Base-by-base conservation (phyloP, 2,888 invertebrate species). In the Apotomis capreana region DNA sequence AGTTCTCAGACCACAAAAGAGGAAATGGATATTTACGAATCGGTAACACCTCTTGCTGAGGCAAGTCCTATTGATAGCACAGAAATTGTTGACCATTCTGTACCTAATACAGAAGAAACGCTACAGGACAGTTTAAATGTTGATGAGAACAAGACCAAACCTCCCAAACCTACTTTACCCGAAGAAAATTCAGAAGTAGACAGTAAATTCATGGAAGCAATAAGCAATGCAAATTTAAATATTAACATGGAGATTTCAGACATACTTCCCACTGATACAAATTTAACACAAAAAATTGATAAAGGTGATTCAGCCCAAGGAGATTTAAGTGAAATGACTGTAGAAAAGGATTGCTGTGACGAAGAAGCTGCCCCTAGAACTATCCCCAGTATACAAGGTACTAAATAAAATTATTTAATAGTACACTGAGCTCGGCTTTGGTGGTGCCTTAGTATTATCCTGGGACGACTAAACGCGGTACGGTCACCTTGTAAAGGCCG, bases 201-300 rank as follows among this genome's bases (percentile, higher is more conserved):
- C 12, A 59, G 52, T 3, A 5, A 13, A 36, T 4, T 57, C 4
- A 55, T 57, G 49, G 12, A 62, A 64, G 5, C 44, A 10, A 69
- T 69, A n/a, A 69, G 55, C 15, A 70, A 70, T 15, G 54, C 54
- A 13, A 65, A 49, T 65, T 54, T 54, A n/a, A 60, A 65, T 6
- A 61, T 61, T 10, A 55, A 54, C 54, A 54, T 54, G 59, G 65
- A 65, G 10, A 64, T 58, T 13, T 10, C 58, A 6, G 58, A 70
- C 40, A 26, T 59, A 58, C 52, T 59, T 9, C 52, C 36, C 9
- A 65, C 13, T 54, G 60, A 54, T 65, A 60, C 37, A 6, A 69
- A 40, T 52, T 51, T 58, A n/a, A 26, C 58, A 10, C 15, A 52
- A 37, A 70, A 60, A 26, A 54, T 52, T 49, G 54, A 37, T 9